Percentiles rank a stretch among this genome's conserved stretches.
Evolutionary conservation across 2,113 vertebrate species (phyloP).

Genomic region (Malurus cyaneus): DNA sequence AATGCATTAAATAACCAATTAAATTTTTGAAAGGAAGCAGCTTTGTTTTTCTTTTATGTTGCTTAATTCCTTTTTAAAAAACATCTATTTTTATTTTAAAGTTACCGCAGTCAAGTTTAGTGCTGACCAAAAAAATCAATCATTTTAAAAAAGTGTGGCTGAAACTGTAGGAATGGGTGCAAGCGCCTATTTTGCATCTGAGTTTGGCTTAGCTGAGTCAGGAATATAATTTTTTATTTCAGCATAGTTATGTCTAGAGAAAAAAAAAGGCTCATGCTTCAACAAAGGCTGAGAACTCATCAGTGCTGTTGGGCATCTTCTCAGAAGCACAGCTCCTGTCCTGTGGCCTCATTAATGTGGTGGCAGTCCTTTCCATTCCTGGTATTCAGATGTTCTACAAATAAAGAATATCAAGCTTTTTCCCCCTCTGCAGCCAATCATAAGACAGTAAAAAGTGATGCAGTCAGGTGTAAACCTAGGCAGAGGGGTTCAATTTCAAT

Average conservation of each 20-base stretch:
- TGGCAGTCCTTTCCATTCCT: neutral
- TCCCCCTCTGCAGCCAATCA: neutral
- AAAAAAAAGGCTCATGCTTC: neutral
- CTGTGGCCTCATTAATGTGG: neutral
- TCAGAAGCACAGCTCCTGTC: neutral
- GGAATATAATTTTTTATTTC: neutral
- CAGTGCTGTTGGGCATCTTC: neutral
- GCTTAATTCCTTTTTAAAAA: neutral
- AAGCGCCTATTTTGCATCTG: neutral
- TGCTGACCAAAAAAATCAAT: conserved; percentile 18
- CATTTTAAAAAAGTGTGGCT: neutral
- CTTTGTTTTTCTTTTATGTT: neutral
- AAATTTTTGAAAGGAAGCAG: neutral
- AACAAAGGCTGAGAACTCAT: neutral
- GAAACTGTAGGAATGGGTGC: neutral
- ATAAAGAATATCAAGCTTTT: neutral
- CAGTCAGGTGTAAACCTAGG: neutral
- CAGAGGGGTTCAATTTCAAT: conserved; percentile 16
- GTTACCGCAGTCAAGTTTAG: neutral
- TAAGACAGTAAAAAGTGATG: neutral
- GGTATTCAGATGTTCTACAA: neutral
- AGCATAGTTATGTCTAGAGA: neutral
- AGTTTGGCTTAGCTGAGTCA: neutral
- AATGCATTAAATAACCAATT: neutral
- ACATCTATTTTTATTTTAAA: neutral